Evolutionary conservation across 2,113 vertebrate genomes (phyloP), one percentile per base, ranked within the genome.

Genomic region (Lota lota): DNA sequence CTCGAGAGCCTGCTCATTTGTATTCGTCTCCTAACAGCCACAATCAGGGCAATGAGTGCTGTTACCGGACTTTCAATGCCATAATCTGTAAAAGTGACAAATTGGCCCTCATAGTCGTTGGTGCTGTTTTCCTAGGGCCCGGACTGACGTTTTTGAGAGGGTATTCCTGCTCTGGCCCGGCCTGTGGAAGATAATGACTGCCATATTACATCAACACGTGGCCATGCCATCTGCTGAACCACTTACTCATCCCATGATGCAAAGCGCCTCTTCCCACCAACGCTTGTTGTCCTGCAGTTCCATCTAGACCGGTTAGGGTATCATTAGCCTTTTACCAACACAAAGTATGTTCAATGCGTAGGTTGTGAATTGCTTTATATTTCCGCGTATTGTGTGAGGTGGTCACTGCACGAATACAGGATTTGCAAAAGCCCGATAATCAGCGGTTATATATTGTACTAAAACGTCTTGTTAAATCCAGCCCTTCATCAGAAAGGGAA

Each of bases 121-220:
- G 11, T 40, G 6, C 6, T 40, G 6, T 40, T 83, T 88, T 84
- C 86, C 80, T 72, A 71, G 57, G 72, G 51, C 59, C 61, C 68
- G 78, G 75, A 77, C 78, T 87, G 85, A 88, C 83, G 78, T 87
- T 79, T 70, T n/a, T 54, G 72, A 85, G 85, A 87, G 83, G 84
- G 83, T 87, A 85, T 88, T 79, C 85, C 83, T 87, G 68, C 76
- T 85, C 77, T 89, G 84, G 85, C 79, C 53, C 76, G 7, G 64
- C 63, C 67, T 75, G 72, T 66, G 78, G 76, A 66, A 85, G 84
- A 86, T 91, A 88, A 91, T 86, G 78, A 72, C 71, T 86, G 87
- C 86, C 88, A 90, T 79, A 91, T 91, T 89, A 89, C 87, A 89
- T 89, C 88, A 90, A 89, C 82, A 88, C 14, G 61, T 69, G 71